These are phyloP conservation scores for Itoplectis maculator DNA, from an alignment of 2,888 invertebrate species.

Conservation along the genomic window DNA sequence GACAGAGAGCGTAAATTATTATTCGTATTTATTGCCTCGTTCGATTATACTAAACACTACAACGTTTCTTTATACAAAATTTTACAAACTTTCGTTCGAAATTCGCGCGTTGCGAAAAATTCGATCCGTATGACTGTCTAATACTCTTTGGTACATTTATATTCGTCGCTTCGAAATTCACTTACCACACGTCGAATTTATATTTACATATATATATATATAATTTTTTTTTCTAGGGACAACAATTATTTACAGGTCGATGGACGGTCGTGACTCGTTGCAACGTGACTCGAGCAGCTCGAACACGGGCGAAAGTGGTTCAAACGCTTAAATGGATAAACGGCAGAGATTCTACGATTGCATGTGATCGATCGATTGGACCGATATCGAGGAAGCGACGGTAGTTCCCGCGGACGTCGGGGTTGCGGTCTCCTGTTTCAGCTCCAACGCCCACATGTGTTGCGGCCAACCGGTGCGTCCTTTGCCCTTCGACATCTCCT, in stretches of 20 bases:
- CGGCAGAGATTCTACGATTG: conserved; percentile 69
- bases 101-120: conserved; percentile 6
- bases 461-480: conserved; percentile 99
- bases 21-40: conserved; percentile 62
- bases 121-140: conserved; percentile 47
- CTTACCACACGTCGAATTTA: conserved; percentile 2
- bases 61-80: conserved; percentile 77
- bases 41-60: conserved; percentile 70
- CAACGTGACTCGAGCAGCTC: conserved; percentile 5
- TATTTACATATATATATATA: conserved; percentile 67
- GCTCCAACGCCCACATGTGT: conserved; percentile 96
- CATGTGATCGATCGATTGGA: conserved; percentile 74
- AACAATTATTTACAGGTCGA: conserved; percentile 60
- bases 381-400: conserved; percentile 65
- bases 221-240: conserved; percentile 10
- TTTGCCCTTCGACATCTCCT: conserved; percentile 87
- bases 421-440: conserved; percentile 88
- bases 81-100: conserved; percentile 71
- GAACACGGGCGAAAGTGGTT: not conserved
- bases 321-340: conserved; percentile 42
- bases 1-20: conserved; percentile 49
- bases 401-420: conserved; percentile 70
- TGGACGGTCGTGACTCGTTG: conserved; percentile 9
- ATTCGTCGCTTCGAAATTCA: conserved; percentile 48
- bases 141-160: conserved; percentile 73